phyloP scores from a whole-genome alignment of 2,797 vertebrate genomes.

The Leucoraja ocellata region DNA sequence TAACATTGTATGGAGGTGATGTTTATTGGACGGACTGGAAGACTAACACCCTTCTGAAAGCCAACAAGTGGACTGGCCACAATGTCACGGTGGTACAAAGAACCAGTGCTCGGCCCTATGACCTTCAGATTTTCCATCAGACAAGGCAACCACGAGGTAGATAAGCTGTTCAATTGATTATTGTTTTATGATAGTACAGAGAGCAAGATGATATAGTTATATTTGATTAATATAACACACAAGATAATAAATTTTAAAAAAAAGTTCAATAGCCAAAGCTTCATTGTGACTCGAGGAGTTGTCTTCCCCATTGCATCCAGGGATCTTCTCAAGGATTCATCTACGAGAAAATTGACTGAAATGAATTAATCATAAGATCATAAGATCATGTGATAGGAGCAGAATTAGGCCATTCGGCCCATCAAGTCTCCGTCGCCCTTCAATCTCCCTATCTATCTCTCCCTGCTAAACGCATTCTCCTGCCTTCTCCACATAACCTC shows the following conservation, averaged over 20 bases:
- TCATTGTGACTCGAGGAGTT: not conserved
- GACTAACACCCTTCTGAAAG: constrained; percentile 90
- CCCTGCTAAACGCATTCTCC: no score
- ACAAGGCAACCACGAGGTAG: constrained; percentile 90
- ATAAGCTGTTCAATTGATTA: not conserved
- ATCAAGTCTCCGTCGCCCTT: no score
- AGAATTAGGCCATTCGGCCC: no score
- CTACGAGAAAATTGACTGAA: not conserved
- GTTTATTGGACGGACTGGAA: constrained; percentile 98
- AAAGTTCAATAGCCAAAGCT: not conserved
- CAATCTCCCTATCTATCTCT: no score
- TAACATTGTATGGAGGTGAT: constrained; percentile 87
- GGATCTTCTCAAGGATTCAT: not conserved
- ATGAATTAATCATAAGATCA: not conserved
- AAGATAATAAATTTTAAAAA: not conserved
- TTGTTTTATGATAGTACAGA: no score
- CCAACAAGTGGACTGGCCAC: constrained; percentile 93
- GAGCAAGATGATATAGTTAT: not conserved
- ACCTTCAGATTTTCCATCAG: constrained; percentile 94
- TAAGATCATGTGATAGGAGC: no score
- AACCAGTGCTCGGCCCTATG: constrained; percentile 97
- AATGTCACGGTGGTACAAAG: constrained; percentile 98
- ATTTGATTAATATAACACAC: no score
- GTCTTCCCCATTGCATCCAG: not conserved
- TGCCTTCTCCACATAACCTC: no score